Conservation (phyloP, 2,797 vertebrate species). For the Melanogrammus aeglefinus region DNA sequence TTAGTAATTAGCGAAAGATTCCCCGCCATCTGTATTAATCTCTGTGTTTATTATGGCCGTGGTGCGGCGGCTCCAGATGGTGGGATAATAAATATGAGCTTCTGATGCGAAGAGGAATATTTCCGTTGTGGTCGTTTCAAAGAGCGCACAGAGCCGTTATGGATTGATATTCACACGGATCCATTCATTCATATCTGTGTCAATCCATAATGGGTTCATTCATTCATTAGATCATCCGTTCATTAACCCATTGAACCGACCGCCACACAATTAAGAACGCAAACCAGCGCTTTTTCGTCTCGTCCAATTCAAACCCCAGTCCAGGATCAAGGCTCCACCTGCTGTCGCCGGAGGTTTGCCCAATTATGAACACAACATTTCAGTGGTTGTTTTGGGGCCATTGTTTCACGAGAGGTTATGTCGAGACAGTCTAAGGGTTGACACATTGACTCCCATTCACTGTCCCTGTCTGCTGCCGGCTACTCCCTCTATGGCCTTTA, state of each 20-base stretch:
- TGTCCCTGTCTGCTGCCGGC: background rate
- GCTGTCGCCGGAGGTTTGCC: background rate
- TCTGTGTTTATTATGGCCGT: background rate
- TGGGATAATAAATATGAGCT: background rate
- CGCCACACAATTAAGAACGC: background rate
- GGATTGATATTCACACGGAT: background rate
- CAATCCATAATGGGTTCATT: background rate
- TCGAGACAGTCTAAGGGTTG: too few relatives aligned
- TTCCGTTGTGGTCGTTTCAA: background rate
- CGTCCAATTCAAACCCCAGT: background rate
- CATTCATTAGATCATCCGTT: background rate
- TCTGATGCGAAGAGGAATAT: background rate
- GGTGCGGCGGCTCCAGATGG: background rate
- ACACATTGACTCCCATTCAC: background rate
- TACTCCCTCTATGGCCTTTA: background rate
- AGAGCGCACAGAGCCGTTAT: background rate
- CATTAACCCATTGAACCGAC: background rate
- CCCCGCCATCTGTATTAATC: slow-evolving; percentile 2
- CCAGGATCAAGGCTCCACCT: background rate
- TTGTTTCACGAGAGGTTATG: background rate
- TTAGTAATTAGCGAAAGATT: background rate
- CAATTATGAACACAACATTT: background rate
- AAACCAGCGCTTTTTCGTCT: background rate
- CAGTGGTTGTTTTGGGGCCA: background rate
- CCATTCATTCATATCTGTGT: background rate